phyloP scores from a whole-genome alignment of 2,113 vertebrate genomes.

The Vulpes vulpes region DNA sequence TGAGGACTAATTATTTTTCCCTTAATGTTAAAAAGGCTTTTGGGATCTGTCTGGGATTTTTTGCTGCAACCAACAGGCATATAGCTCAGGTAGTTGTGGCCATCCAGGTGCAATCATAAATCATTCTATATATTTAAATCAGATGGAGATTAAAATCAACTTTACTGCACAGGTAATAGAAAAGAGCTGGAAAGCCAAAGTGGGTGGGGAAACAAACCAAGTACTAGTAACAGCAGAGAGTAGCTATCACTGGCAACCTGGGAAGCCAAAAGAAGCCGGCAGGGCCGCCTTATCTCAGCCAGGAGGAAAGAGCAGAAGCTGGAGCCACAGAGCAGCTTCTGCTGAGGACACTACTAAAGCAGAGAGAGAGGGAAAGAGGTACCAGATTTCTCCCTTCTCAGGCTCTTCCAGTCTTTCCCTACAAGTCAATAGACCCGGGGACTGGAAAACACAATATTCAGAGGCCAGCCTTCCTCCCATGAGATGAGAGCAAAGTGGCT shows the following conservation, averaged over 20 bases:
- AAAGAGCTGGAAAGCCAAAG: not conserved
- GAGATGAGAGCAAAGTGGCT: not conserved
- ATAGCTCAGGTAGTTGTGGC: not conserved
- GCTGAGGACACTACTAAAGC: rapidly evolving
- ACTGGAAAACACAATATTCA: not conserved
- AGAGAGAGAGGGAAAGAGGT: not conserved
- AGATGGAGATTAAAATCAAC: not conserved
- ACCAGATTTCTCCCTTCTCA: rapidly evolving
- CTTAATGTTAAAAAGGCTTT: not conserved
- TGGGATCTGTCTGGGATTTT: not conserved
- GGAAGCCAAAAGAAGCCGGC: not conserved
- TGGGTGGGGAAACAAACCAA: not conserved
- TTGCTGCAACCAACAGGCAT: not conserved
- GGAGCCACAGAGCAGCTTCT: not conserved
- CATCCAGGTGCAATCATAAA: not conserved
- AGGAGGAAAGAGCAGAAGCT: rapidly evolving
- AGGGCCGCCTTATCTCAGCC: not conserved
- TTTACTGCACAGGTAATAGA: not conserved
- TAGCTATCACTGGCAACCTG: not conserved
- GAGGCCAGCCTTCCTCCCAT: not conserved
- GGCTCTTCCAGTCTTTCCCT: not conserved
- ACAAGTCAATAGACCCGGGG: not conserved
- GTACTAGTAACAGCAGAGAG: not conserved
- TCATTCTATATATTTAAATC: not conserved
- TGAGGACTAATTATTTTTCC: not conserved